A percentile compares a stretch with the other conserved stretches of the same genome.
phyloP scores from a whole-genome alignment of 2,797 vertebrate species.

The Paramormyrops hopkinsi region DNA sequence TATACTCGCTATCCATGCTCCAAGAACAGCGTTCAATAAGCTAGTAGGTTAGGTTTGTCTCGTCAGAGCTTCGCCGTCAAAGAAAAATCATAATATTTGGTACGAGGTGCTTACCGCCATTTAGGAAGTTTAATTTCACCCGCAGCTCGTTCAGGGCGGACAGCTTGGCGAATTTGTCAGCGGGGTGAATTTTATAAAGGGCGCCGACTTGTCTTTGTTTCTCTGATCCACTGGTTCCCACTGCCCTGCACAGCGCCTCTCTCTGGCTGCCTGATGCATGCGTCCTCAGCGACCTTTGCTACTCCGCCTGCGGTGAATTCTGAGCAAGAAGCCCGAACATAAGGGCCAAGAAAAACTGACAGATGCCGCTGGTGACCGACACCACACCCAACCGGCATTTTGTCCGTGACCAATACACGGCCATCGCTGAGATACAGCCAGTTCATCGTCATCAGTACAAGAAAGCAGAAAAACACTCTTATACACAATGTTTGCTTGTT shows the following conservation, averaged over 20 bases:
- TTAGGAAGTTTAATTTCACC: not conserved
- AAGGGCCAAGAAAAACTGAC: not conserved
- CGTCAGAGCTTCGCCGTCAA: not conserved
- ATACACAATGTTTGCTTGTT: not conserved
- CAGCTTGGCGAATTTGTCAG: not conserved
- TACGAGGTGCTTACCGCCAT: not conserved
- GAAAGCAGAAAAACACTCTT: not conserved
- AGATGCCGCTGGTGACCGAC: not conserved
- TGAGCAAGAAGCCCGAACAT: not conserved
- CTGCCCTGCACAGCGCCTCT: not conserved
- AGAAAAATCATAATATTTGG: slow-evolving; percentile 3
- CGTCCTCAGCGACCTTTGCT: not conserved
- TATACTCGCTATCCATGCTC: not conserved
- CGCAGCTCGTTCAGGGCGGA: not conserved
- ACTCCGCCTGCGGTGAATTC: not conserved
- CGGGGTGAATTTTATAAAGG: not conserved
- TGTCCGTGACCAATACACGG: not conserved
- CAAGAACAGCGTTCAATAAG: not conserved
- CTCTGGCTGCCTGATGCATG: not conserved
- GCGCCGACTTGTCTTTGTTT: not conserved
- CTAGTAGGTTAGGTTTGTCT: not conserved
- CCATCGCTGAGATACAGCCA: not conserved
- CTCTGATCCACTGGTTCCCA: not conserved
- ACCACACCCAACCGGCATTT: not conserved
- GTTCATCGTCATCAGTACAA: not conserved